phyloP scores from a whole-genome alignment of 2,797 vertebrate species.

The Sciurus carolinensis region DNA sequence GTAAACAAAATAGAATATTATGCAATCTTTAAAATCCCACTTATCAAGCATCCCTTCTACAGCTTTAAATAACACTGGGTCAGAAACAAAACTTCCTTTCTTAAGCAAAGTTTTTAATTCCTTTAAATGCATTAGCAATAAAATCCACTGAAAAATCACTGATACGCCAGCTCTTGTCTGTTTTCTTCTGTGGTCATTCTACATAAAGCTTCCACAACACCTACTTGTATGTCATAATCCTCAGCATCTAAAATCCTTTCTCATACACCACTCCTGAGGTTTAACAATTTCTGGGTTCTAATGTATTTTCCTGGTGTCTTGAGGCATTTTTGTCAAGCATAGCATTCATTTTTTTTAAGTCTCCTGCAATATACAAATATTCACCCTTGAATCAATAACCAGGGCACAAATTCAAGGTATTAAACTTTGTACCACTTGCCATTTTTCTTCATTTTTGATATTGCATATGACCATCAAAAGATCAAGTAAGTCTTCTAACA shows the following conservation, averaged over 20 bases:
- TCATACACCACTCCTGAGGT: conserved; percentile 93
- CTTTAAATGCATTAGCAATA: conserved; percentile 93
- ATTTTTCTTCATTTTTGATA: conserved; percentile 93
- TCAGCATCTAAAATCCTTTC: conserved; percentile 93
- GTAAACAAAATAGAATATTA: neutral
- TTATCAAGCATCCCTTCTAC: too few relatives aligned
- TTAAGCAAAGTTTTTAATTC: conserved; percentile 93
- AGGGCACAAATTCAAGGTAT: conserved; percentile 92
- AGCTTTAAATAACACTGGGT: neutral
- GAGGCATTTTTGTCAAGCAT: conserved; percentile 93
- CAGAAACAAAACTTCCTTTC: too few relatives aligned
- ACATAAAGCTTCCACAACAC: conserved; percentile 95
- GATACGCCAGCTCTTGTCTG: conserved; percentile 90
- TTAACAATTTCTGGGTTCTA: conserved; percentile 91
- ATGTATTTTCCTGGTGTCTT: conserved; percentile 92
- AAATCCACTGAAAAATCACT: conserved; percentile 95
- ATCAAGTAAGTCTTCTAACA: conserved; percentile 95
- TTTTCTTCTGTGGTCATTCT: conserved; percentile 93
- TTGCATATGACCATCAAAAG: conserved; percentile 94
- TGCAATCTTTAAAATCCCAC: neutral
- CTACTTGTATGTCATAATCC: conserved; percentile 97
- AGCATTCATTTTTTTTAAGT: conserved; percentile 95
- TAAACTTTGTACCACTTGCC: conserved; percentile 92
- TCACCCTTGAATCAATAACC: conserved; percentile 91
- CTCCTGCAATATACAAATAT: conserved; percentile 95